phyloP scores from a whole-genome alignment of 2,113 vertebrate genomes.

The Sphyrna mokarran region DNA sequence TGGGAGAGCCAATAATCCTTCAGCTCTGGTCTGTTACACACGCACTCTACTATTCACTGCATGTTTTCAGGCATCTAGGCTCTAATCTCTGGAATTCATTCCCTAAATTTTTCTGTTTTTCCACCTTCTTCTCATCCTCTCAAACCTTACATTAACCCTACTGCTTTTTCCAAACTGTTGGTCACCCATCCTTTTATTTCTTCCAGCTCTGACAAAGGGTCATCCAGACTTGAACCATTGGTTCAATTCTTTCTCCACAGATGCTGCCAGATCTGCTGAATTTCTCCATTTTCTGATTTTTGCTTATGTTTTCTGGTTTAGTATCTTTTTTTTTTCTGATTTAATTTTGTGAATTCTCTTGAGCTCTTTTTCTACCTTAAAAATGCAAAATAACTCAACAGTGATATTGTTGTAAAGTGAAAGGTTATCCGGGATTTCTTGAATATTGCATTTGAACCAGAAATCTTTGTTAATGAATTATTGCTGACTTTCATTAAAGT shows the following conservation, averaged over 20 bases:
- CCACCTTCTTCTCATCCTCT: neutral
- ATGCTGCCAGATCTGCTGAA: too few relatives aligned
- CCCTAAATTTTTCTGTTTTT: neutral
- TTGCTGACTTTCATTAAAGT: constrained; percentile 14
- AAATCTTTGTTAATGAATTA: constrained; percentile 9
- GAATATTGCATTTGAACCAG: neutral
- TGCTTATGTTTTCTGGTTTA: neutral
- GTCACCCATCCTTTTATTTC: too few relatives aligned
- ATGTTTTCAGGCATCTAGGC: neutral
- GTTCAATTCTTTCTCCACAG: too few relatives aligned
- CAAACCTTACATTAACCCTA: neutral
- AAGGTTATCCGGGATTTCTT: neutral
- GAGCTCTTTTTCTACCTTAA: neutral
- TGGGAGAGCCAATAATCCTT: neutral
- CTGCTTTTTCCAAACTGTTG: neutral
- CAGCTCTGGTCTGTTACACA: neutral
- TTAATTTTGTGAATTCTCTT: neutral
- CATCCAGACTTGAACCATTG: too few relatives aligned
- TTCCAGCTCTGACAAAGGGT: too few relatives aligned
- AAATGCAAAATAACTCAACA: neutral
- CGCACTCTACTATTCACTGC: neutral
- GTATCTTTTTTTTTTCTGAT: neutral
- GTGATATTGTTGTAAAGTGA: neutral
- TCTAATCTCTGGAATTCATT: neutral
- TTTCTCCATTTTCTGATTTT: too few relatives aligned